Evolutionary conservation across 2,888 invertebrate genomes (phyloP), one percentile per base, ranked within the genome.

Genomic region (Patella ulyssiponensis): DNA sequence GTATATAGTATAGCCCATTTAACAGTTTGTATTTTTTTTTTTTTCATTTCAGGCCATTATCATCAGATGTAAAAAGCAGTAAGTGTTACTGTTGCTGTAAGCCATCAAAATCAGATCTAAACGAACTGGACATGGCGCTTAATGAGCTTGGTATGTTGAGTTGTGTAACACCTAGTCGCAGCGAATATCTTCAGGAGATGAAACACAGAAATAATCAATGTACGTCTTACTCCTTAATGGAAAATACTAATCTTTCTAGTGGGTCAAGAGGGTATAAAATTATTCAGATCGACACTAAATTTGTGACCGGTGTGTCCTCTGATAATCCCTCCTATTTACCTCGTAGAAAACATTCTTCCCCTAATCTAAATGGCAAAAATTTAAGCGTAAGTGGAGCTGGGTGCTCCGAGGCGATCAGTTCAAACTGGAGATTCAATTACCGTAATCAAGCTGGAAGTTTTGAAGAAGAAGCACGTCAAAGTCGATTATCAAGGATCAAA

Each of bases 61-160:
- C 64, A 64, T 23, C 64, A 20, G 64, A 64, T 20, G 11, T 64
- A 64, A 64, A 64, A 20, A 20, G 64, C 3, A 64, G 64, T 15
- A 64, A 23, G 23, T 64, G 76, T 0, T 86, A 85, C 77, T 86
- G 85, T 76, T 86, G 84, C 75, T 86, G 86, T 76, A 64, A 76
- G 14, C 71, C 78, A 58, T 74, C 78, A 20, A 56, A 80, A 17
- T 64, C 80, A 17, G 72, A 77, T 15, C 79, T 76, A 69, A 88
- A 89, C 88, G 88, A 89, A 74, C 77, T 90, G 15, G 90, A 90
- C 75, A 78, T 86, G 15, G 90, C 90, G 7, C 85, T 90, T 0
- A 83, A 89, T 81, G 90, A 90, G 79, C 85, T 90, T 27, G 90
- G 89, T 64, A 90, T 90, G 89, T 86, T 90, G 58, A 90, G 90